Conservation (phyloP, 2,113 vertebrate species). For the Philantomba maxwellii region DNA sequence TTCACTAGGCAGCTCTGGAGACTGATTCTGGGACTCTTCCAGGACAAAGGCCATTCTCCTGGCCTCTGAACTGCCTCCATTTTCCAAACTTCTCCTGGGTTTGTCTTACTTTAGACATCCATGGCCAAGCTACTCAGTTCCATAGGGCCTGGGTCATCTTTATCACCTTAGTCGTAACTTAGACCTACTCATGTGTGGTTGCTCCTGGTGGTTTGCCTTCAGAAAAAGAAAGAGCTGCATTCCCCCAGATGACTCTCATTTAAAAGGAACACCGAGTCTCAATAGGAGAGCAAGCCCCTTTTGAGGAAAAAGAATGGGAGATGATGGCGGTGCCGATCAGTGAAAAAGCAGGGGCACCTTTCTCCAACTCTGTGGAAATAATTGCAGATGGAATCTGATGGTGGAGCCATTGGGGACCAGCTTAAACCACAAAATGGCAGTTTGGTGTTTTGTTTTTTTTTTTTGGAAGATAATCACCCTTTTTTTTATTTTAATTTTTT, state of each 20-base stretch:
- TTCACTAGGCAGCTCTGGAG: neutral
- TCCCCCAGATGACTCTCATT: neutral
- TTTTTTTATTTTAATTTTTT: no score
- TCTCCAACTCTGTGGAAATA: neutral
- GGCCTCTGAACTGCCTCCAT: neutral
- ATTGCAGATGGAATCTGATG: neutral
- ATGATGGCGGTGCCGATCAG: neutral
- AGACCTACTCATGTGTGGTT: neutral
- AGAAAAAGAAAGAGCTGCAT: neutral
- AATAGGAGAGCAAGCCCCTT: neutral
- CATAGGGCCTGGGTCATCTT: neutral
- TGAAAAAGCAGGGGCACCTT: neutral
- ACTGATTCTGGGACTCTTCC: neutral
- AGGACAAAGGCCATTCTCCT: neutral
- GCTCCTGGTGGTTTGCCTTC: neutral
- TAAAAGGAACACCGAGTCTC: neutral
- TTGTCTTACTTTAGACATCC: neutral
- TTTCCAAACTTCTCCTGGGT: neutral
- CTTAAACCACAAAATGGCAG: neutral
- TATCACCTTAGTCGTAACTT: neutral
- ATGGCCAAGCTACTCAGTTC: neutral
- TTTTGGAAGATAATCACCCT: no score
- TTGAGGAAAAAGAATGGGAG: neutral
- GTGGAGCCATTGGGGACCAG: neutral
- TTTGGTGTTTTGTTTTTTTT: neutral